Conservation (phyloP, 2,888 invertebrate genomes). For the Torymus auratus region DNA sequence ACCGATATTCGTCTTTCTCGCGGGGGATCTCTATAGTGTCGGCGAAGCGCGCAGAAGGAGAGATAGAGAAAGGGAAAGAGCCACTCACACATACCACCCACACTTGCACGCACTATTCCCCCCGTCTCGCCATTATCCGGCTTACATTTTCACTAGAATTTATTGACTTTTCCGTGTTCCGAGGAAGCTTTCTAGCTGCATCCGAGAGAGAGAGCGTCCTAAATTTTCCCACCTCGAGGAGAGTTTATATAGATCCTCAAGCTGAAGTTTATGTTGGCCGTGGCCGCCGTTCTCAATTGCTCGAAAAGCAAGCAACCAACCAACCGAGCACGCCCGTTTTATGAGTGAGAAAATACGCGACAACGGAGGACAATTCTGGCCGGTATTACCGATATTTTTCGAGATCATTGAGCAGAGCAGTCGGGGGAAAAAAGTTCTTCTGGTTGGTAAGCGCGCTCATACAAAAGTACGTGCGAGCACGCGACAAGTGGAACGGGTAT, state of each 20-base stretch:
- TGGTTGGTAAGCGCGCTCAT: neutral
- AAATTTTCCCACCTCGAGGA: no score
- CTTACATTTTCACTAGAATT: conserved; percentile 28
- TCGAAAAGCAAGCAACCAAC: no score
- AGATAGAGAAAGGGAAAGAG: neutral
- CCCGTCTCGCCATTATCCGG: conserved; percentile 15
- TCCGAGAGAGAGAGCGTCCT: no score
- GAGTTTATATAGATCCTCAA: no score
- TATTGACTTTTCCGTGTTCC: conserved; percentile 18
- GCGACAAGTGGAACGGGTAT: no score
- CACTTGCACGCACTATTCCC: neutral
- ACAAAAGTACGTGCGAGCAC: no score
- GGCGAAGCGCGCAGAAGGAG: no score
- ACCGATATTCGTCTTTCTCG: conserved; percentile 25
- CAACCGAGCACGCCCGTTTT: no score
- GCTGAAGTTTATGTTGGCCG: no score
- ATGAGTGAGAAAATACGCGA: neutral
- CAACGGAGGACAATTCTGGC: neutral
- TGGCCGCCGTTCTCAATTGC: no score
- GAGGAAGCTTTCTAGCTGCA: no score
- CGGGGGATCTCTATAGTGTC: no score
- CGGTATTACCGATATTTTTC: conserved; percentile 9
- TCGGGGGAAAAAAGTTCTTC: neutral
- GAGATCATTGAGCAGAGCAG: neutral
- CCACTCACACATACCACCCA: neutral